A percentile compares a stretch with the other conserved stretches of the same genome.
Evolutionary conservation across 2,888 invertebrate species (phyloP).

Genomic region (Boloria selene): DNA sequence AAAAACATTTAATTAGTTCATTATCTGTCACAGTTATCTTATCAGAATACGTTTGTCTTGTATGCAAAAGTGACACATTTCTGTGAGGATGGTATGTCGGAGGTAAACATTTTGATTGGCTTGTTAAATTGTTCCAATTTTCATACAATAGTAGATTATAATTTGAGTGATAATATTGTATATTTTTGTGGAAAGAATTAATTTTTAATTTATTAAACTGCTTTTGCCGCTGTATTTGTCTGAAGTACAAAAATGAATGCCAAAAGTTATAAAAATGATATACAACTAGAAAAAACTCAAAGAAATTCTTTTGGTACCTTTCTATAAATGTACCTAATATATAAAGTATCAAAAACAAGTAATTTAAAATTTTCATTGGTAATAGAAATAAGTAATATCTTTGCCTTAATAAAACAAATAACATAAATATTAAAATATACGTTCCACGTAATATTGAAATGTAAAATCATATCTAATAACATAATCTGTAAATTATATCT

Average conservation of each 20-base stretch:
- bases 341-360: no score
- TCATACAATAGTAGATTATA: not conserved
- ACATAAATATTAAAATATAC: not conserved
- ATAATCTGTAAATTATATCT: slow-evolving; percentile 23
- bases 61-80: slow-evolving; percentile 42
- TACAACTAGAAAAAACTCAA: no score
- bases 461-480: slow-evolving; percentile 16
- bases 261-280: no score
- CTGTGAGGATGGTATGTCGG: slow-evolving; percentile 36
- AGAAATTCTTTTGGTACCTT: no score
- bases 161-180: not conserved
- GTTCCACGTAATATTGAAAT: slow-evolving; percentile 6
- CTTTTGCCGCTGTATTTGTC: no score
- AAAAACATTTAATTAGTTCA: slow-evolving; percentile 41
- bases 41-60: slow-evolving; percentile 42
- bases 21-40: slow-evolving; percentile 44
- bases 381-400: not conserved
- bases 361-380: no score
- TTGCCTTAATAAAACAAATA: not conserved
- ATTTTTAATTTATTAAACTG: no score
- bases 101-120: slow-evolving; percentile 37
- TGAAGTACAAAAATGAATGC: no score
- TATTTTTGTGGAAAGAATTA: no score
- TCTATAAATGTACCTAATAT: no score
- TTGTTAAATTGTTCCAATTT: slow-evolving; percentile 13